phyloP scores from a whole-genome alignment of 2,797 vertebrate species.

The Danio albolineatus region DNA sequence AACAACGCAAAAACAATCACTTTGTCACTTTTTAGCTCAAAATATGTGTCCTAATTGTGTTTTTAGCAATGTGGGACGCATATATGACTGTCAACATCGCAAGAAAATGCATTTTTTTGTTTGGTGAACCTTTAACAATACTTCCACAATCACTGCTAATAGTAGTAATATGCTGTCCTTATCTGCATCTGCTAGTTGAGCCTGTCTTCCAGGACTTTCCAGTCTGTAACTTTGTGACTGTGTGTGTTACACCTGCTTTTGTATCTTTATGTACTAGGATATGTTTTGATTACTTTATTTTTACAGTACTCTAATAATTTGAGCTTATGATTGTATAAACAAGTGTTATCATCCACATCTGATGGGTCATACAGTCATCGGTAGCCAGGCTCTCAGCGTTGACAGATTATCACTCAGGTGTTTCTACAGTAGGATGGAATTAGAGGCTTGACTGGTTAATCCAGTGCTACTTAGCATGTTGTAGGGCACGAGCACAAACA shows the following conservation, averaged over 20 bases:
- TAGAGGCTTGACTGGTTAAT: conserved; percentile 43
- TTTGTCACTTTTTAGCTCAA: too few relatives aligned
- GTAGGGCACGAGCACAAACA: not conserved
- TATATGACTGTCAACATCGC: too few relatives aligned
- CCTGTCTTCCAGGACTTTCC: not conserved
- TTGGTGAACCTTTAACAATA: too few relatives aligned
- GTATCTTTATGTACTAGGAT: conserved; percentile 8
- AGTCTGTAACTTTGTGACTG: not conserved
- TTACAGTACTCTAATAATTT: not conserved
- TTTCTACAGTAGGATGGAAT: conserved; percentile 36
- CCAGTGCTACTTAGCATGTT: conserved; percentile 17
- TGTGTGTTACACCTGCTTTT: conserved; percentile 1
- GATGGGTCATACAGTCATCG: not conserved
- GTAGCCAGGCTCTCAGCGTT: not conserved
- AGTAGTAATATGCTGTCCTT: not conserved
- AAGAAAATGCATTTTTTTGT: too few relatives aligned
- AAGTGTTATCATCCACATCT: not conserved
- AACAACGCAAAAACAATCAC: too few relatives aligned
- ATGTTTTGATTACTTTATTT: conserved; percentile 18
- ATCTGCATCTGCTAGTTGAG: conserved; percentile 1
- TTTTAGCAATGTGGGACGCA: too few relatives aligned
- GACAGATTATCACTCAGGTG: conserved; percentile 52
- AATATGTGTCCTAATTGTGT: too few relatives aligned
- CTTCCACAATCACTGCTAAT: too few relatives aligned
- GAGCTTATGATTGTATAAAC: not conserved